Evolutionary conservation across 2,797 vertebrate species (phyloP), one percentile per base, ranked within the genome.

Genomic region (Clarias fuscus): DNA sequence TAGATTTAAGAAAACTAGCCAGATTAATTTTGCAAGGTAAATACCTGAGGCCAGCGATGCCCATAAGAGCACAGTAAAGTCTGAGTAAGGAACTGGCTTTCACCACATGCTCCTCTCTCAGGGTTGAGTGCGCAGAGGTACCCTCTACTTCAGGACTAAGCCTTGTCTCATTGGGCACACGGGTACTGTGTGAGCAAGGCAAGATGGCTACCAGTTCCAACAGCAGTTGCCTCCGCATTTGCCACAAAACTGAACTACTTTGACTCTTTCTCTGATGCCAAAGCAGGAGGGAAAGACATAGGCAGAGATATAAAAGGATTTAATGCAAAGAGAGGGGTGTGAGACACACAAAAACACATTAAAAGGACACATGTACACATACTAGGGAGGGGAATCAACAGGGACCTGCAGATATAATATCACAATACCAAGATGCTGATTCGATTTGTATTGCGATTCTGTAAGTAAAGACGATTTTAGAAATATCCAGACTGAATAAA

Each of bases 41-140:
- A 15, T 94, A 99, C 98, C 98, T 97, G 93, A 99, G 97, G 33
- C 98, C 98, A 56, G 98, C 98, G 7, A 99, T 99, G 85, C 98
- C 98, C 98, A 99, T 99, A 88, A 99, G 95, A 22, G 98, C 97
- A 14, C 98, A 99, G 92, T 99, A 99, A 24, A 99, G 96, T 1
- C 98, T 93, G 43, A 99, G 93, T 92, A 99, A 91, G 0, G 98
- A 97, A 1, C 98, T 99, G 93, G 98, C 98, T 94, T 99, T 99
- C 92, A 99, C 98, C 20, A 99, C 98, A 2, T 98, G 96, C 91
- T 99, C 98, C 90, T 99, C 98, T 91, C 96, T 96, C 87, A 99
- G 96, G 48, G 97, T 98, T 0, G 97, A 99, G 88, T 97, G 98
- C 56, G 96, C 96, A 0, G 97, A 95, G 84, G 94, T 92, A 6